Base-by-base conservation (phyloP, 2,113 vertebrate genomes). In the Girardinichthys multiradiatus region DNA sequence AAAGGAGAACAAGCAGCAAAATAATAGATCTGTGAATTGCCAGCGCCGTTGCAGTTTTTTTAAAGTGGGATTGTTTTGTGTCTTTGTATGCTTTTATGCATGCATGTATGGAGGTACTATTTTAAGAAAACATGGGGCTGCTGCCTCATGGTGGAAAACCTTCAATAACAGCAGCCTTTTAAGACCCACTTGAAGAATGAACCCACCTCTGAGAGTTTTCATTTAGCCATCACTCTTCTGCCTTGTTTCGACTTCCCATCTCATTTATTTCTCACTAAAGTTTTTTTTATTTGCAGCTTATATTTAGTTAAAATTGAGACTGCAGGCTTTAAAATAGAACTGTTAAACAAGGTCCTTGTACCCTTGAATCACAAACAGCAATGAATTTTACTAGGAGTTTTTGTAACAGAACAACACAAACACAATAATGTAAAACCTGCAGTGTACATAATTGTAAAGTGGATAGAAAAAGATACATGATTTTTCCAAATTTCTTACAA, bases 1-100 rank as follows among this genome's bases (percentile, higher is more conserved):
- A 58, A 17, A 51, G 70, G 62, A 31, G 28, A 68, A n/a, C n/a
- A 61, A 37, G 69, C 31, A 39, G 68, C 29, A 64, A 70, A 77
- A 79, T 48, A 76, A 76, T 42, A 64, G 72, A 76, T 79, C 65
- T 69, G 70, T 57, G 66, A 81, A 85, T 85, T 86, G 86, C 83
- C 76, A 80, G 83, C 48, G 28, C 39, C 10, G 27, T 63, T 71
- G 71, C 68, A 24, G 62, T 33, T 78, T 83, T n/a, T 62, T 81
- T 76, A 77, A 82, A 71, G 66, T 54, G 72, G 72, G 78, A 79
- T 68, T 81, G 76, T 72, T 79, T 84, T 83, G 67, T 81, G 62
- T 73, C 51, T 75, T 58, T 76, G 70, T 82, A 70, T 77, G 61
- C 63, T 64, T 77, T 69, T 68, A 48, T 68, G 33, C 33, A 17